Conservation (phyloP, 2,888 invertebrate genomes). For the Sepiola atlantica region DNA sequence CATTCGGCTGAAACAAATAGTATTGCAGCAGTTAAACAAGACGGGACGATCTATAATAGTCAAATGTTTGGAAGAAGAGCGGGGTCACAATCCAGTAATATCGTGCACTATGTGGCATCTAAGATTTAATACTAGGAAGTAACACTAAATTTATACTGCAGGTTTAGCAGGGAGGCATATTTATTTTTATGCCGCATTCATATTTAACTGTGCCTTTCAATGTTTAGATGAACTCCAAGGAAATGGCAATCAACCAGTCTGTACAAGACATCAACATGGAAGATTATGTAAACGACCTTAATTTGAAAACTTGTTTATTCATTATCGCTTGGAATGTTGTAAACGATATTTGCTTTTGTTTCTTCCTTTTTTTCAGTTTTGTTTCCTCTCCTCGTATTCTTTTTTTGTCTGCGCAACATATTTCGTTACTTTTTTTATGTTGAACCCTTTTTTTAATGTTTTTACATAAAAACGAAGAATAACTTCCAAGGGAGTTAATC, state of each 20-base stretch:
- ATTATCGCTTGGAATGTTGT: neutral
- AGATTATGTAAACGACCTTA: neutral
- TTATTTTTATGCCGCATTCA: neutral
- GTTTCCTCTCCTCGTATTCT: neutral
- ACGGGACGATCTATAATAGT: too few relatives aligned
- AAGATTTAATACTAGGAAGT: neutral
- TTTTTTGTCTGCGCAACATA: neutral
- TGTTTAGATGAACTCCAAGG: neutral
- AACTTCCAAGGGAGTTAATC: neutral
- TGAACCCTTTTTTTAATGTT: neutral
- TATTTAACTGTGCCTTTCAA: neutral
- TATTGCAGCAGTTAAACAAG: too few relatives aligned
- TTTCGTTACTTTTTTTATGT: neutral
- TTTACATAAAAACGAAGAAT: neutral
- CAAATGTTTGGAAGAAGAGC: too few relatives aligned
- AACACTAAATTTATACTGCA: neutral
- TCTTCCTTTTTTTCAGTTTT: neutral
- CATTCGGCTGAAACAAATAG: too few relatives aligned
- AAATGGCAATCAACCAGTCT: neutral
- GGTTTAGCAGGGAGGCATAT: neutral
- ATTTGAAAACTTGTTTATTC: neutral
- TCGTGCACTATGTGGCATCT: neutral
- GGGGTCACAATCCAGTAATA: too few relatives aligned
- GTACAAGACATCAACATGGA: neutral
- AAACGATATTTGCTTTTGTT: neutral